Conservation (phyloP, 1,140 invertebrate species). For the Lordiphosa stackelbergi region DNA sequence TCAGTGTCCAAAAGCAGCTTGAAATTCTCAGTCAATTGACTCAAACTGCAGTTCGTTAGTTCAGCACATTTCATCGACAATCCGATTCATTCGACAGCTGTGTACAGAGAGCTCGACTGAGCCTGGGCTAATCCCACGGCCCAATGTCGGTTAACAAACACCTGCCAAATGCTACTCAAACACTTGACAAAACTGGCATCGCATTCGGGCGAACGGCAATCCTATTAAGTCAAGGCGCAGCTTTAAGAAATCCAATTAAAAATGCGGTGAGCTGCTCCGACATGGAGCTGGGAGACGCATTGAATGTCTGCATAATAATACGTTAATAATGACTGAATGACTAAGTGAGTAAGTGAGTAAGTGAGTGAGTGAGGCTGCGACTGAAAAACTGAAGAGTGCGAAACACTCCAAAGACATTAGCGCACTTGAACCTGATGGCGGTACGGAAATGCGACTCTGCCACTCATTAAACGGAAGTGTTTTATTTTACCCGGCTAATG, state of each 20-base stretch:
- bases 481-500: conserved; percentile 59
- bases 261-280: conserved; percentile 2
- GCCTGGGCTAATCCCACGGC: conserved; percentile 28
- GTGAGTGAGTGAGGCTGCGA: conserved; percentile 18
- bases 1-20: too few species aligned
- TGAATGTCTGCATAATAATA: conserved; percentile 57
- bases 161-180: conserved; percentile 35
- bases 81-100: background rate
- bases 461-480: conserved; percentile 67
- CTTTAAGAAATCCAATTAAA: conserved; percentile 75
- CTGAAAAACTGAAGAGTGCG: conserved; percentile 59
- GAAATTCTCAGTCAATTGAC: too few species aligned
- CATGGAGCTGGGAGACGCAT: conserved; percentile 18
- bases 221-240: conserved; percentile 60
- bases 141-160: conserved; percentile 35
- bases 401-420: conserved; percentile 72
- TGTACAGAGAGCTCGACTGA: conserved; percentile 18
- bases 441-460: conserved; percentile 62
- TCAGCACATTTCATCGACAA: background rate
- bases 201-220: conserved; percentile 57
- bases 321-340: conserved; percentile 49
- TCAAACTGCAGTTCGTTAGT: too few species aligned
- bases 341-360: conserved; percentile 7
- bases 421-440: conserved; percentile 52
- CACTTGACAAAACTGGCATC: conserved; percentile 26